These are phyloP conservation scores for Steinernema scapterisci DNA, from an alignment of 2,888 invertebrate genomes.

Conservation along the genomic window DNA sequence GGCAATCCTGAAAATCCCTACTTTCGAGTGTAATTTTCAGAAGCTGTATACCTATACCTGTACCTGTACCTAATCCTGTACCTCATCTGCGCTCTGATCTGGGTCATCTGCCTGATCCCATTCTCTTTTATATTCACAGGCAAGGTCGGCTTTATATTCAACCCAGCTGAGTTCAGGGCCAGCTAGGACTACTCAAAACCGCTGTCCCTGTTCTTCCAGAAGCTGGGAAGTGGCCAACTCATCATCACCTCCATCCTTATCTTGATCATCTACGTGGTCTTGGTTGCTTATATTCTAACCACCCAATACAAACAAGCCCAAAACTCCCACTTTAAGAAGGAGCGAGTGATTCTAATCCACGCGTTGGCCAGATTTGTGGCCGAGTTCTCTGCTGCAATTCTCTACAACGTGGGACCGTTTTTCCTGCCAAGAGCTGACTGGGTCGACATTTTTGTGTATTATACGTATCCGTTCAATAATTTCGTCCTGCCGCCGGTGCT, in stretches of 20 bases:
- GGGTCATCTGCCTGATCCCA: too few species aligned
- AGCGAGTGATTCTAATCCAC: background rate
- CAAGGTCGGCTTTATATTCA: too few species aligned
- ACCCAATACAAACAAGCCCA: background rate
- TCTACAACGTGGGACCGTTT: background rate
- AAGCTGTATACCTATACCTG: too few species aligned
- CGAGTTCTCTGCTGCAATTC: background rate
- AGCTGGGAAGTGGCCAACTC: background rate
- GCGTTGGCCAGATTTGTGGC: background rate
- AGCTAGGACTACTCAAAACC: conserved; percentile 4
- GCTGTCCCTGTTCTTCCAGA: background rate
- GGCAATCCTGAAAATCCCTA: too few species aligned
- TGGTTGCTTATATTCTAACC: background rate
- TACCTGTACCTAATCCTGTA: too few species aligned
- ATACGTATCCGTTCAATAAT: background rate
- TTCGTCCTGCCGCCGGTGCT: background rate
- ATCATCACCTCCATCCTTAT: background rate
- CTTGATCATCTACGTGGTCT: background rate
- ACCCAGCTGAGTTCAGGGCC: background rate
- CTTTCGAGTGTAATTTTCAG: too few species aligned
- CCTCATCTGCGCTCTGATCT: too few species aligned
- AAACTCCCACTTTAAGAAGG: background rate
- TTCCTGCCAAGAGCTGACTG: background rate
- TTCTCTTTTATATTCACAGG: too few species aligned
- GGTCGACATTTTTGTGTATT: background rate